A percentile compares a stretch with the other conserved stretches of the same genome.
Conservation (phyloP, 2,797 vertebrate genomes). For the Sebastes hubbsi region DNA sequence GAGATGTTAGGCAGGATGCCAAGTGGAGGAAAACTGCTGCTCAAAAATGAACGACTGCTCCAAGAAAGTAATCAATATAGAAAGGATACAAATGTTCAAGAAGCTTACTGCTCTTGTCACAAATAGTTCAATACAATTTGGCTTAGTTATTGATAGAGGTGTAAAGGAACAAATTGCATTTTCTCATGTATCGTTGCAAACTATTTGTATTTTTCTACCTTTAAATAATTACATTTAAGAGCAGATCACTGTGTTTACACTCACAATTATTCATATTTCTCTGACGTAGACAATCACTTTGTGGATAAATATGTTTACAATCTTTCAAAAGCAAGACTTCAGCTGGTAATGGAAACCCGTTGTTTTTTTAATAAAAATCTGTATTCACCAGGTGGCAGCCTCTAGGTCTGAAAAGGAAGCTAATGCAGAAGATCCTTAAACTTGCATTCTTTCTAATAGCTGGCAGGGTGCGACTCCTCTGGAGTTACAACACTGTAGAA, state of each 20-base stretch:
- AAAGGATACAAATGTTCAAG: background rate
- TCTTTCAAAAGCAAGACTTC: background rate
- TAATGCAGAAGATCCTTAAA: too few relatives aligned
- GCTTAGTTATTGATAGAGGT: background rate
- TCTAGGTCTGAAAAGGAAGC: background rate
- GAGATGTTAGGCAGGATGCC: conserved; percentile 12
- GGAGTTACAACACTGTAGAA: too few relatives aligned
- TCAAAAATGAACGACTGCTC: background rate
- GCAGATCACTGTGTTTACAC: background rate
- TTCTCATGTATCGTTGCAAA: background rate
- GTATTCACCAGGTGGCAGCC: background rate
- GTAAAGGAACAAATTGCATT: background rate
- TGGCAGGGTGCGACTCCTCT: background rate
- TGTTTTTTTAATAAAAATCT: background rate
- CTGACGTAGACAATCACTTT: background rate
- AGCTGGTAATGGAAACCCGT: too few relatives aligned
- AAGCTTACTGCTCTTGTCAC: background rate
- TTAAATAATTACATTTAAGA: background rate
- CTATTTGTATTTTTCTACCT: background rate
- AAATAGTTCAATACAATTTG: background rate
- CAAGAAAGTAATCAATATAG: background rate
- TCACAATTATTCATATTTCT: background rate
- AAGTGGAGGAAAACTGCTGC: background rate
- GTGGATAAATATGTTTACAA: background rate
- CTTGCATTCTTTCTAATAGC: background rate